Evolutionary conservation across 2,888 invertebrate species (phyloP).

Genomic region (Anthophora plumipes): DNA sequence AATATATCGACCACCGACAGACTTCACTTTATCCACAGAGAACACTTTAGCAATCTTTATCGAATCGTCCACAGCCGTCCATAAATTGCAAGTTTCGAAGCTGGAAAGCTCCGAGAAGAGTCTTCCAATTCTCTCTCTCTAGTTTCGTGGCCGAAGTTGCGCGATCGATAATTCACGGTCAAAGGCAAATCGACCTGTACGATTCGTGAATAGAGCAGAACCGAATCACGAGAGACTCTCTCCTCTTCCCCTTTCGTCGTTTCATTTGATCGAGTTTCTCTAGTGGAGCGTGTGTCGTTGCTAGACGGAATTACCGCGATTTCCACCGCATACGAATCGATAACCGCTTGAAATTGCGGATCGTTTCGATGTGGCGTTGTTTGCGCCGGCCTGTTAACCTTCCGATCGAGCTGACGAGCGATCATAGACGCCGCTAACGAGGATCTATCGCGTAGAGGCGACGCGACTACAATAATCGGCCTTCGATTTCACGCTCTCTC

Average conservation of each 20-base stretch:
- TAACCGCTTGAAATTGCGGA: conserved; percentile 39
- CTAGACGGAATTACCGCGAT: conserved; percentile 23
- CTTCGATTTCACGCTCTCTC: conserved; percentile 31
- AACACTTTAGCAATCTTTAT: background rate
- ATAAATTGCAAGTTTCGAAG: background rate
- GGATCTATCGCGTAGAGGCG: conserved; percentile 45
- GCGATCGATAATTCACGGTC: conserved; percentile 52
- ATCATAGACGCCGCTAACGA: conserved; percentile 57
- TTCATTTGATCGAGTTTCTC: background rate
- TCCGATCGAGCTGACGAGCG: conserved; percentile 38
- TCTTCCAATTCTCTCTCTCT: background rate
- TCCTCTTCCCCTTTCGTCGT: conserved; percentile 3
- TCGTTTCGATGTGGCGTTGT: conserved; percentile 25
- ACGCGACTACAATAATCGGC: conserved; percentile 55
- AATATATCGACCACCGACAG: background rate
- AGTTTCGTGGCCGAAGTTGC: background rate
- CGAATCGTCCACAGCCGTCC: background rate
- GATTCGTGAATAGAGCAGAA: conserved; percentile 26
- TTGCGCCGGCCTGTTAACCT: conserved; percentile 52
- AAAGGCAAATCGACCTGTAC: conserved; percentile 14
- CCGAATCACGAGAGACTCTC: too few species aligned
- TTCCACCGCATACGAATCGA: conserved; percentile 35
- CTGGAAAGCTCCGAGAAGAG: background rate
- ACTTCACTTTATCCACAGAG: background rate
- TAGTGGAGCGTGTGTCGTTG: background rate